Base-by-base conservation (phyloP, 37 sponge, comb jelly and placozoan genomes). In the Ianthella basta region DNA sequence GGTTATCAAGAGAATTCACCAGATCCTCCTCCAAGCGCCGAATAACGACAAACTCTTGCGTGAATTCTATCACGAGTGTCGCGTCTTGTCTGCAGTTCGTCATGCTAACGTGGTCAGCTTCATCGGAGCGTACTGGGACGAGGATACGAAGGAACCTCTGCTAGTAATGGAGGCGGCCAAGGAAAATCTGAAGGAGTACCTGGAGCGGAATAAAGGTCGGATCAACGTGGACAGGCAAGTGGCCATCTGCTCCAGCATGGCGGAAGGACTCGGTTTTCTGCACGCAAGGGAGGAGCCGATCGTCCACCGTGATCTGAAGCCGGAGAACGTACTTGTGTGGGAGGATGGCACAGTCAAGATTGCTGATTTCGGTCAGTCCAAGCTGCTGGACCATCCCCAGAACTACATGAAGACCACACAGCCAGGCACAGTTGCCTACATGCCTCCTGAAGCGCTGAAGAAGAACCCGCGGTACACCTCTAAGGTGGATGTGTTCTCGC, bases 381-480 rank as follows among this genome's bases (percentile, higher is more conserved):
- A 75, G 54, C 78, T 75, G 38, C 78, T 75, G 6, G 53, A 10
- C n/a, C 16, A 75, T 25, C 15, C n/a, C 20, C 18, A 36, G n/a
- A 44, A 19, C 37, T 32, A 41, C 53, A 75, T 75, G 78, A 75
- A 50, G 54, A 75, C 78, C 12, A 75, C 78, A 3, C 54, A 40
- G 21, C 78, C 78, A 2, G 78, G 78, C 12, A 21, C 44, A 19
- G 54, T 75, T 19, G 53, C 16, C 44, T 75, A 75, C 78, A 75
- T 75, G 78, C 78, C 78, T 53, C 78, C 78, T 1, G 78, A 75
- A 41, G 78, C 78, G 25, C 37, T 75, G 78, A 75, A 41, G 54
- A 44, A 44, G 18, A 44, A 36, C 12, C 20, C 78, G 15, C 5
- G 16, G 0, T 75, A 53, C 15, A 75, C 23, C 40, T 39, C 54